Percentiles rank a stretch among this genome's conserved stretches.
Evolutionary conservation across 1,140 invertebrate genomes (phyloP).

Genomic region (Zelostemma sp.): DNA sequence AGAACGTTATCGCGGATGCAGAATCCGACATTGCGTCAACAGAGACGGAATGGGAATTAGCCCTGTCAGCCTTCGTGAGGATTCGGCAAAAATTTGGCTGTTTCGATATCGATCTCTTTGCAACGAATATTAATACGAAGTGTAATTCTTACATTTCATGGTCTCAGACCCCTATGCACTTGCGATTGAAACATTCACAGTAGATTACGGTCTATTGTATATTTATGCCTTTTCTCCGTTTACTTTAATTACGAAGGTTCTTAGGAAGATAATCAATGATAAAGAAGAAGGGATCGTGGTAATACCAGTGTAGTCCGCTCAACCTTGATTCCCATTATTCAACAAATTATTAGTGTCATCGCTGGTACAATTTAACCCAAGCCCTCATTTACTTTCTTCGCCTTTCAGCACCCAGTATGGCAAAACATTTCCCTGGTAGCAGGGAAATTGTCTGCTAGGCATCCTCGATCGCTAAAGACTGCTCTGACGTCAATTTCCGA

Average conservation of each 20-base stretch:
- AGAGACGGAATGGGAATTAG: not conserved
- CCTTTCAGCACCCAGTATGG: not conserved
- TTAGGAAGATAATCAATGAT: not conserved
- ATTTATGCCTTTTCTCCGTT: conserved; percentile 29
- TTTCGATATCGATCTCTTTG: not conserved
- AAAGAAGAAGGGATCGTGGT: not conserved
- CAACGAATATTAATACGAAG: not conserved
- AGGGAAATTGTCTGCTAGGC: not conserved
- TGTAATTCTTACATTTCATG: not conserved
- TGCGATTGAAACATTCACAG: not conserved
- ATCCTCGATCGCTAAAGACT: not conserved
- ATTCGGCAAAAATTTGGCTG: not conserved
- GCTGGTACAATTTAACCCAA: no score
- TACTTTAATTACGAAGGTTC: not conserved
- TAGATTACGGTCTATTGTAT: not conserved
- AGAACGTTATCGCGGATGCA: conserved; percentile 3
- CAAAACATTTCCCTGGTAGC: not conserved
- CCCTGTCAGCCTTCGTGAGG: not conserved
- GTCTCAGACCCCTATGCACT: not conserved
- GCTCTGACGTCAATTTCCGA: not conserved
- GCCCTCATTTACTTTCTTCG: not conserved
- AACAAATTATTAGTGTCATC: no score
- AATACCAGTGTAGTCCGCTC: not conserved
- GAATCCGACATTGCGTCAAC: not conserved
- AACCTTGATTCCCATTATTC: conserved; percentile 2